These are phyloP conservation scores for Coturnix japonica DNA, from an alignment of 2,113 vertebrate genomes.

Conservation along the genomic window DNA sequence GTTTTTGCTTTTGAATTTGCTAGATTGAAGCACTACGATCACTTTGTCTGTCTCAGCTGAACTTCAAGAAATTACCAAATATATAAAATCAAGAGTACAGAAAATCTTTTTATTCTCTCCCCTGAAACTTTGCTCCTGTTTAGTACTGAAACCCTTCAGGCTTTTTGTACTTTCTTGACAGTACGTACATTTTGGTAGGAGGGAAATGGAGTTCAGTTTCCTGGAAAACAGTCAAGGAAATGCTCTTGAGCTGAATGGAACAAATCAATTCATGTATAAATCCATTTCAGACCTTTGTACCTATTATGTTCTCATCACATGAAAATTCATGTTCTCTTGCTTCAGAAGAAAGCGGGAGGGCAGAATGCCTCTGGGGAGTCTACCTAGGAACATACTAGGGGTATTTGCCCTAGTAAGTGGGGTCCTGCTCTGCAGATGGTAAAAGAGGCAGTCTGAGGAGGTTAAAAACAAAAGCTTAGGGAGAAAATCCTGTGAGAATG, in stretches of 20 bases:
- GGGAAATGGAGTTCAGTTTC: neutral
- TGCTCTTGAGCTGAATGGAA: neutral
- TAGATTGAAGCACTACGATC: neutral
- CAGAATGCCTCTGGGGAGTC: neutral
- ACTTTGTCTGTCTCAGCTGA: neutral
- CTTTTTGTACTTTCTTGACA: slow-evolving; percentile 16
- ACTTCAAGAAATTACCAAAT: neutral
- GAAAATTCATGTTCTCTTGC: neutral
- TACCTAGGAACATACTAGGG: neutral
- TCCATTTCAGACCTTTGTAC: neutral
- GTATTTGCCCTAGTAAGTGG: neutral
- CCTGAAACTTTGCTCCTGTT: neutral
- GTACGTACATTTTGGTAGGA: neutral
- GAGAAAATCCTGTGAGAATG: neutral
- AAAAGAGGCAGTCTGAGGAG: neutral
- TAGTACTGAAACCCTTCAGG: neutral
- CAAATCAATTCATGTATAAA: neutral
- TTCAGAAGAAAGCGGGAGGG: neutral
- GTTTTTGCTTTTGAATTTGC: neutral
- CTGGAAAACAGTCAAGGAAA: neutral
- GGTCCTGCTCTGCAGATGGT: neutral
- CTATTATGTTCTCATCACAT: neutral
- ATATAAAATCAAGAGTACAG: neutral
- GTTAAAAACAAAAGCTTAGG: fast-evolving
- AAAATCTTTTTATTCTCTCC: neutral